A percentile compares a stretch with the other conserved stretches of the same genome.
These are phyloP conservation scores for Psittacus erithacus DNA, from an alignment of 2,113 vertebrate genomes.

Conservation along the genomic window DNA sequence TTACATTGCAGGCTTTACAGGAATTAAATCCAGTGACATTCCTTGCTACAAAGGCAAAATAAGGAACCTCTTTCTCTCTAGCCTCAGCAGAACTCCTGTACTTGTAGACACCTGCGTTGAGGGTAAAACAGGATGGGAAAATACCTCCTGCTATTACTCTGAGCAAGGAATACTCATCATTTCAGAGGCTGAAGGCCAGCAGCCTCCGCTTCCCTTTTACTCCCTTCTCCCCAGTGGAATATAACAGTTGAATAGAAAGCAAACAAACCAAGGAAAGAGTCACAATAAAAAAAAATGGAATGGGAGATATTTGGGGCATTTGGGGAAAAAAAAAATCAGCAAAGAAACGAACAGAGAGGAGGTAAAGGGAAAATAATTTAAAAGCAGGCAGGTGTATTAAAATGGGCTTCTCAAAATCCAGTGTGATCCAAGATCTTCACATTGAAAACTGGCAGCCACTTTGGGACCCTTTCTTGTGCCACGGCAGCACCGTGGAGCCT, in stretches of 20 bases:
- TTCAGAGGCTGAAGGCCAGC: not conserved
- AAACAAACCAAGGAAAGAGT: not conserved
- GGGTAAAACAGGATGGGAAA: not conserved
- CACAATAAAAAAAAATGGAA: not conserved
- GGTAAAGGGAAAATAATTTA: not conserved
- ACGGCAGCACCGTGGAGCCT: fast-evolving
- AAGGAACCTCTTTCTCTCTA: not conserved
- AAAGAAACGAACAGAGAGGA: not conserved
- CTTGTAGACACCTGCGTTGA: not conserved
- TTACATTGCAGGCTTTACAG: not conserved
- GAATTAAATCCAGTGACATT: not conserved
- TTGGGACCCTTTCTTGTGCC: not conserved
- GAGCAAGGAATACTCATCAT: not conserved
- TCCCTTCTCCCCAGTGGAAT: not conserved
- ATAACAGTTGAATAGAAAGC: not conserved
- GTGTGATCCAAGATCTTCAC: not conserved
- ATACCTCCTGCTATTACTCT: not conserved
- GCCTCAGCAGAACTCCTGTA: not conserved
- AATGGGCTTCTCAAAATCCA: not conserved
- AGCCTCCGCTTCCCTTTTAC: not conserved
- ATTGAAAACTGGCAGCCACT: not conserved
- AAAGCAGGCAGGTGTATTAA: not conserved
- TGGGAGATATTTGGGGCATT: not conserved
- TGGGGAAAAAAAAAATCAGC: not conserved
- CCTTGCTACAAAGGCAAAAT: not conserved